These are phyloP conservation scores for Hoplostethus mediterraneus DNA, from an alignment of 2,797 vertebrate species.

Conservation along the genomic window DNA sequence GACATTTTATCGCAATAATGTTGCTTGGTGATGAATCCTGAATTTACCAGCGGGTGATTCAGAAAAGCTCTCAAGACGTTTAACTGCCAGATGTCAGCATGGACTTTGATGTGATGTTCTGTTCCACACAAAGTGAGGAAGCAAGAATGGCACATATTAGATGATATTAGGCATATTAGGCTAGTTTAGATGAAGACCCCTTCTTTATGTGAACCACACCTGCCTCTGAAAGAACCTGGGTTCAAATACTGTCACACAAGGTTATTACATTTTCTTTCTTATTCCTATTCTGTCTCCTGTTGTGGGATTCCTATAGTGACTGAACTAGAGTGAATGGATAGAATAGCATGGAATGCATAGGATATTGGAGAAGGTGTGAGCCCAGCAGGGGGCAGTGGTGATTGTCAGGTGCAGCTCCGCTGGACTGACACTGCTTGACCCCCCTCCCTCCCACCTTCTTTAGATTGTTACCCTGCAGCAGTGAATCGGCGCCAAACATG, in stretches of 20 bases:
- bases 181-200: neutral
- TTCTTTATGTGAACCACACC: slow-evolving; percentile 37
- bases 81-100: neutral
- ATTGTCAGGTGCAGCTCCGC: slow-evolving; percentile 61
- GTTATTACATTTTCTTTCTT: slow-evolving; percentile 29
- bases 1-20: slow-evolving; percentile 21
- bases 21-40: neutral
- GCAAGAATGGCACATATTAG: slow-evolving; percentile 12
- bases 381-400: slow-evolving; percentile 82
- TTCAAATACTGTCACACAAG: slow-evolving; percentile 14
- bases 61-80: slow-evolving; percentile 12
- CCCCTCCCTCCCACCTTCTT: slow-evolving; percentile 42
- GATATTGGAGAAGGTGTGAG: slow-evolving; percentile 44
- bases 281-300: slow-evolving; percentile 27
- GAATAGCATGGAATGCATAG: slow-evolving; percentile 6
- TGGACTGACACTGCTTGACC: slow-evolving; percentile 19
- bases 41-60: neutral
- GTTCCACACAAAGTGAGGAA: slow-evolving; percentile 1
- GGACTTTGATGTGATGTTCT: neutral
- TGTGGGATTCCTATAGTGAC: slow-evolving; percentile 1
- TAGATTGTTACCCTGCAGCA: neutral
- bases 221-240: slow-evolving; percentile 36
- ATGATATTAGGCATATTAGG: no score
- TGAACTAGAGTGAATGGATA: slow-evolving; percentile 4
- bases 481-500: slow-evolving; percentile 19